Conservation (phyloP, 1,140 invertebrate genomes). For the Pseudomyrmex flavicornis region DNA sequence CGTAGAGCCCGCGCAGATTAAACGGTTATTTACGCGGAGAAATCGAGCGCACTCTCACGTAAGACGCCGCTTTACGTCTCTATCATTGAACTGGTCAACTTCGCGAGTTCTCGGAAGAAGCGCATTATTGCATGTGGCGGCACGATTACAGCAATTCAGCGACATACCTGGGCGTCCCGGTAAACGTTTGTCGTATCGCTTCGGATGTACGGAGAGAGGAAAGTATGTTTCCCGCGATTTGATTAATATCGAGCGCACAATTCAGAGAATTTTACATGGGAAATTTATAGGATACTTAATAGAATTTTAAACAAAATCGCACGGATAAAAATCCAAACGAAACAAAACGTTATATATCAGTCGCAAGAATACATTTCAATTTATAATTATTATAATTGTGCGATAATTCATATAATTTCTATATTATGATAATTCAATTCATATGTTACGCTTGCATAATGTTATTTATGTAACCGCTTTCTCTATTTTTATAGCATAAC, state of each 20-base stretch:
- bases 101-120: slow-evolving; percentile 48
- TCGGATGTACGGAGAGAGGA: slow-evolving; percentile 63
- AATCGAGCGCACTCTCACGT: slow-evolving; percentile 50
- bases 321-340: neutral
- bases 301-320: neutral
- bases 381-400: neutral
- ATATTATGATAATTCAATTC: neutral
- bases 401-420: neutral
- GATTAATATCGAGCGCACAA: neutral
- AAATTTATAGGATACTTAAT: neutral
- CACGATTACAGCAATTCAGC: slow-evolving; percentile 59
- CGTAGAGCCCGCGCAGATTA: slow-evolving; percentile 42
- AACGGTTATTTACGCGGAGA: slow-evolving; percentile 46
- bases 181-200: slow-evolving; percentile 39
- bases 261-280: neutral
- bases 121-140: slow-evolving; percentile 39
- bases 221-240: slow-evolving; percentile 43
- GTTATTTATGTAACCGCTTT: slow-evolving; percentile 48
- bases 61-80: slow-evolving; percentile 1
- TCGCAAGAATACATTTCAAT: neutral
- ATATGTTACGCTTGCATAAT: slow-evolving; percentile 17
- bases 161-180: slow-evolving; percentile 29
- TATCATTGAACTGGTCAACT: neutral
- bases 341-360: neutral
- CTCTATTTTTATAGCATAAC: slow-evolving; percentile 26